Evolutionary conservation across 2,888 invertebrate genomes (phyloP).

Genomic region (Hypomecis punctinalis): DNA sequence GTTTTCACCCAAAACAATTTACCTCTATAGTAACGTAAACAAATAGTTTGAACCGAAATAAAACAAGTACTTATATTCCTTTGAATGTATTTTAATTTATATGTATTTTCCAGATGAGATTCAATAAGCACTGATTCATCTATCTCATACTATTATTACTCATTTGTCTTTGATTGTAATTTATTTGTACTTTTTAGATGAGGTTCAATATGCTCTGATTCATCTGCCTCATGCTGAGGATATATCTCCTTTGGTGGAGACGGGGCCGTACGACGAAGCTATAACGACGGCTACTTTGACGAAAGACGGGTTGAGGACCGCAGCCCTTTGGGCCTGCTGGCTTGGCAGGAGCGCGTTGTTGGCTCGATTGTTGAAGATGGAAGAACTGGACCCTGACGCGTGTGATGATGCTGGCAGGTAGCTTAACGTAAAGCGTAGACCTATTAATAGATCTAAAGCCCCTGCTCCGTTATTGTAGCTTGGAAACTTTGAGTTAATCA

Average conservation of each 20-base stretch:
- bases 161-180: background rate
- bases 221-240: conserved; percentile 79
- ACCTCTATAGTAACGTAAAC: conserved; percentile 10
- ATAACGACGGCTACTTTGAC: conserved; percentile 61
- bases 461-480: too few relatives aligned
- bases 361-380: conserved; percentile 80
- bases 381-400: conserved; percentile 85
- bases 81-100: conserved; percentile 11
- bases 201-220: conserved; percentile 68
- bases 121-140: conserved; percentile 63
- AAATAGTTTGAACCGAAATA: conserved; percentile 6
- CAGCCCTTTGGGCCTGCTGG: conserved; percentile 87
- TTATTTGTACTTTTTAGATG: conserved; percentile 60
- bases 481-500: too few relatives aligned
- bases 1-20: conserved; percentile 13
- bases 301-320: conserved; percentile 76
- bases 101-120: conserved; percentile 69
- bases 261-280: conserved; percentile 75
- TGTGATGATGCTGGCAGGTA: conserved; percentile 89
- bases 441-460: too few relatives aligned
- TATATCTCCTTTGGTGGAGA: conserved; percentile 67
- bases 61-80: background rate
- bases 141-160: conserved; percentile 64
- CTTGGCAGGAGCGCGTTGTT: conserved; percentile 84
- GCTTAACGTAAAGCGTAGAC: background rate